Evolutionary conservation across 2,888 invertebrate species (phyloP), one percentile per base, ranked within the genome.

Genomic region (Drosophila maculinotata): DNA sequence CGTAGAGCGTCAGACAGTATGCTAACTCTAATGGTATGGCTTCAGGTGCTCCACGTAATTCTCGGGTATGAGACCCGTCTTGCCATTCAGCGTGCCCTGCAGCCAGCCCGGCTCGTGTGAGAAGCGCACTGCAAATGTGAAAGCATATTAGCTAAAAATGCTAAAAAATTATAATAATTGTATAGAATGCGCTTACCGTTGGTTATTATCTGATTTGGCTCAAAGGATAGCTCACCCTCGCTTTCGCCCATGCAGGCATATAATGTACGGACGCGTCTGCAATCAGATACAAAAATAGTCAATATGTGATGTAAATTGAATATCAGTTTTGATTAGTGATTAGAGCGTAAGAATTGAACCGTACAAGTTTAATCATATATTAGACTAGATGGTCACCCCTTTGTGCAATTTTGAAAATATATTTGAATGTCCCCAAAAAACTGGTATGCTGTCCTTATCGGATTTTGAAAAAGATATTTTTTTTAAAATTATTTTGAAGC

Each of bases 91-190:
- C 52, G 96, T 96, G 73, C 99, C 99, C 91, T 98, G 97, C 89
- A 99, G 93, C 99, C 99, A 99, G 80, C 99, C 99, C 15, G 98
- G 98, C 92, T 99, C 99, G 89, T 96, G 95, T 20, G 98, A 98
- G 77, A 95, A 94, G 87, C 96, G 95, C 64, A 97, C 97, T 97
- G 63, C 1, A 71, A 70, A 28, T 35, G 35, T 9, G 9, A 15
- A 2, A 12, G 1, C 0, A 6, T 6, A 25, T 25, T 9, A 3
- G 2, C 4, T 20, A 20, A 20, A 20, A 2, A 20, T 20, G 2
- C 20, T 4, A 20, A 20, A 2, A 20, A 20, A n/a, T n/a, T 20
- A 20, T 20, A 20, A 20, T 3, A 3, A 20, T 20, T 4, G 0
- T 9, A 80, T n/a, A n/a, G n/a, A n/a, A n/a, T n/a, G n/a, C n/a